phyloP scores from a whole-genome alignment of 1,140 invertebrate genomes.

The Forficula auricularia region DNA sequence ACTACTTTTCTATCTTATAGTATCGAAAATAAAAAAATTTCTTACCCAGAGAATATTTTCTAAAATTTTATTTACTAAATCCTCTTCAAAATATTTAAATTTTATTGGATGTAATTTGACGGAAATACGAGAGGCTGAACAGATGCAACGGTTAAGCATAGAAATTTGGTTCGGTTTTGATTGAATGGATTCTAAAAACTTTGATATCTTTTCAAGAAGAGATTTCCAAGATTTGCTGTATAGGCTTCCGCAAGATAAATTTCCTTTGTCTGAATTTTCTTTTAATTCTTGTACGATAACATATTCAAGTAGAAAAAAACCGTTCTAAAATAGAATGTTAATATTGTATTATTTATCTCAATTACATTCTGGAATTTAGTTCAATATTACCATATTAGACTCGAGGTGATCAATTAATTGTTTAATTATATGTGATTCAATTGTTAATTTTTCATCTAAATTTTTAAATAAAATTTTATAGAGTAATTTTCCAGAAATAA shows the following conservation, averaged over 20 bases:
- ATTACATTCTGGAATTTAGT: no score
- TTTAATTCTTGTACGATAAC: constrained; percentile 11
- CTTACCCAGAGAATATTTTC: no score
- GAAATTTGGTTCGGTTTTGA: background rate
- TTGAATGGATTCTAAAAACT: constrained; percentile 16
- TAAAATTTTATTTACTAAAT: no score
- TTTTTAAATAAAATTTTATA: no score
- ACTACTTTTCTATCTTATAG: no score
- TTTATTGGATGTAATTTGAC: constrained; percentile 12
- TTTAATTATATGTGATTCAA: no score
- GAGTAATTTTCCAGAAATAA: no score
- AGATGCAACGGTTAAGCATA: constrained; percentile 8
- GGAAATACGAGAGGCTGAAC: constrained; percentile 21
- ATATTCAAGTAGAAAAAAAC: constrained; percentile 4
- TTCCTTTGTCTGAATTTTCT: constrained; percentile 11
- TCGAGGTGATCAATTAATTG: no score
- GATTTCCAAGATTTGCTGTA: constrained; percentile 17
- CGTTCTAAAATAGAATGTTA: background rate
- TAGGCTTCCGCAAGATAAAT: constrained; percentile 18
- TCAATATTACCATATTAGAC: no score
- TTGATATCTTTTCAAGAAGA: constrained; percentile 19
- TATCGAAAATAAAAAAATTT: no score
- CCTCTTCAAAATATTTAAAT: constrained; percentile 21
- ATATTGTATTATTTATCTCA: no score
- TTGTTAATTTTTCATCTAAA: no score